Percentiles rank a stretch among this genome's conserved stretches.
These are phyloP conservation scores for Phallusia fumigata DNA, from an alignment of 23 tunicate species.

Conservation along the genomic window DNA sequence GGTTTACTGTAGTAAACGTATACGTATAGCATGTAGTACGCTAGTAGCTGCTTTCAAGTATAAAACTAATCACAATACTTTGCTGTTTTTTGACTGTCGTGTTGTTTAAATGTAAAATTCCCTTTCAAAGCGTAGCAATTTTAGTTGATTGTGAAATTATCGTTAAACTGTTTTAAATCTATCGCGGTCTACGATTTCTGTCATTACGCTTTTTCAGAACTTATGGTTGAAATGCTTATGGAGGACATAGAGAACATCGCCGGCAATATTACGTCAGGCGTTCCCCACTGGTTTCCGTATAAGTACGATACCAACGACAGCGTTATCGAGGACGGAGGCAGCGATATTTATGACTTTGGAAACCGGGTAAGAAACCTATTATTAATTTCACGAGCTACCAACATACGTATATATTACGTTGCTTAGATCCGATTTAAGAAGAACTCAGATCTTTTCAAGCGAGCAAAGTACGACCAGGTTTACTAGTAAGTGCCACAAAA, in stretches of 20 bases:
- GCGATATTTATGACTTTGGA: slow-evolving; percentile 26
- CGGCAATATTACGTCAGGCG: background rate
- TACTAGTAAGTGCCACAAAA: slow-evolving; percentile 9
- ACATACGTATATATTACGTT: background rate
- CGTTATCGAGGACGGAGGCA: slow-evolving; percentile 27
- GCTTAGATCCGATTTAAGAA: slow-evolving; percentile 16
- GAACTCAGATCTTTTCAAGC: background rate
- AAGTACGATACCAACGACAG: slow-evolving; percentile 27
- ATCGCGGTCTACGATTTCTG: background rate
- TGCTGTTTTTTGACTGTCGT: no score
- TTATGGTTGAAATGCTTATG: slow-evolving; percentile 23
- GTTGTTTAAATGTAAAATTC: no score
- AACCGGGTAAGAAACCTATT: slow-evolving; percentile 15
- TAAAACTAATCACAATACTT: no score
- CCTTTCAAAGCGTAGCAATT: no score
- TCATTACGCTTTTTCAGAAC: background rate
- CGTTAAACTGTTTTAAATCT: background rate
- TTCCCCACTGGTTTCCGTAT: slow-evolving; percentile 11
- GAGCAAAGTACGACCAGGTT: slow-evolving; percentile 16
- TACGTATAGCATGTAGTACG: no score
- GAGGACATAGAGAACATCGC: background rate
- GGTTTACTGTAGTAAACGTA: no score
- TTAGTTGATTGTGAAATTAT: background rate
- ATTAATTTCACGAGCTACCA: background rate
- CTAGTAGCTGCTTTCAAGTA: no score